Base-by-base conservation (phyloP, 1,140 invertebrate species). In the Globodera rostochiensis region DNA sequence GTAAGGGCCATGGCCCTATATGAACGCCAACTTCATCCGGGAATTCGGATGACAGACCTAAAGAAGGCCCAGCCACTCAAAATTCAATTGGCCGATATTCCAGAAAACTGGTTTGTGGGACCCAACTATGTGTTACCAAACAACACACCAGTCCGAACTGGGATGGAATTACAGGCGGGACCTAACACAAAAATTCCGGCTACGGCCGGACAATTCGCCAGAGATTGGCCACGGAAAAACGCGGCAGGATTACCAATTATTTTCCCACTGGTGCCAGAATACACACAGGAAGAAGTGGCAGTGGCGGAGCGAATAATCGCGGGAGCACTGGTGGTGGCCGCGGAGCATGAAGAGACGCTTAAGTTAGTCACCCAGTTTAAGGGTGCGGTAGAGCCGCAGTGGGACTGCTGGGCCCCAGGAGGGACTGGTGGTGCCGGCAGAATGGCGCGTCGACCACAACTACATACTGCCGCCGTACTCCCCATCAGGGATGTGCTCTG, bases 221-320 rank as follows among this genome's bases (percentile, higher is more conserved):
- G 15, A 19, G 4, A 60, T 6, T 60, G 57, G 57, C 57, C 57
- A 60, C 1, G 57, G 57, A 60, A 60, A 15, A 60, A 11, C 15
- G 57, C 11, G 15, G 1, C 57, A 15, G 57, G 57, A 19, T 6
- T 60, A 6, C 57, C 57, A 1, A 60, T 60, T 4, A 60, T 60
- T 8, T 60, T 15, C 57, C 57, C 57, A 6, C 9, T 60, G 5
- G 57, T 60, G 11, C 5, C 11, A 1, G 57, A 11, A 11, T 60
- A 60, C 9, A 46, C 73, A 3, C 1, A 53, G 0, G 57, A 74
- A 57, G 73, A 74, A 46, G n/a, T 36, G n/a, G 6, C 25, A 45
- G 8, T 74, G 19, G 73, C 73, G 19, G 73, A 74, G 46, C 13
- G 57, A 3, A 74, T 74, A 8, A 25, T 74, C 4, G 73, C 73